Evolutionary conservation across 2,888 invertebrate species (phyloP), one percentile per base, ranked within the genome.

Genomic region (Stenodera caucasica): DNA sequence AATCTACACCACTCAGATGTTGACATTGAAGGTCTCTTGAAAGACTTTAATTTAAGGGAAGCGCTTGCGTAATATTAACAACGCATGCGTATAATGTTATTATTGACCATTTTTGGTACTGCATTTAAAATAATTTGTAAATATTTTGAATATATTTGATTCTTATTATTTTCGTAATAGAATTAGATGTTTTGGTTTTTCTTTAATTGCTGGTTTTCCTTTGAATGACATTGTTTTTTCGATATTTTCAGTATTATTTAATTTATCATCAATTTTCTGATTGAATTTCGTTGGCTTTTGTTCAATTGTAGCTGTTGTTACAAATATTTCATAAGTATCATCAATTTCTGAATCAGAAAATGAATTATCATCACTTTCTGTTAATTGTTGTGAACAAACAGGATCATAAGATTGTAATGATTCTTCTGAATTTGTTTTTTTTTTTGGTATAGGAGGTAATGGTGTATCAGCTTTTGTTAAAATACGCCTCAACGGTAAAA

Each of bases 1-100:
- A 35, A 15, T 52, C 3, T 12, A 52, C 30, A 30, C 56, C 21
- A 23, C 23, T 35, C 50, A 23, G 26, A 57, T 60, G 56, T 62
- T 65, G 65, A 62, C 57, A 57, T 50, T 29, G 52, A 65, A 62
- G 65, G 65, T 56, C 65, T 60, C 53, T 49, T 65, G 57, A 60
- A 62, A 65, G 62, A 62, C 65, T 57, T 51, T 51, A 60, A 61
- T 45, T 23, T 45, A 45, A 21, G 21, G 21, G 21, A 11, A 21
- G 21, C 45, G 45, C 65, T 62, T 62, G 56, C 40, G 40, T 29
- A 54, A 21, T 5, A 33, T 1, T 1, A 0, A 35, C 7, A 26
- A 29, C 40, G 23, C 40, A 26, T 37, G 54, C 52, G 52, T 30
- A 2, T 15, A 15, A 6, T 15, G 7, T 1, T 1, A 32, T n/a